These are phyloP conservation scores for Channallabes apus DNA, from an alignment of 2,797 vertebrate genomes.

Conservation along the genomic window DNA sequence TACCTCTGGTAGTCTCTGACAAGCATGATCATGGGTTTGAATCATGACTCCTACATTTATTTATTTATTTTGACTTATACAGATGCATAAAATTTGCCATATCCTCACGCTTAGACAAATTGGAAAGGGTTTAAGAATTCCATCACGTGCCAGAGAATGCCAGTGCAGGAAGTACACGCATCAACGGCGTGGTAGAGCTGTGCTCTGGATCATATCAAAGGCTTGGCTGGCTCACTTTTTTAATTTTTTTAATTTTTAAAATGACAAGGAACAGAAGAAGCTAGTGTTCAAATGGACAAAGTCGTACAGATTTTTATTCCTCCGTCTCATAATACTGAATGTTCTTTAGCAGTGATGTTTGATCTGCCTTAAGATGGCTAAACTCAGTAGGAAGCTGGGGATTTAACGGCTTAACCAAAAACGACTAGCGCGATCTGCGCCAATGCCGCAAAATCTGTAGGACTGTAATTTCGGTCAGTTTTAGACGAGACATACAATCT, in stretches of 20 bases:
- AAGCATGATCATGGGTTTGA: background rate
- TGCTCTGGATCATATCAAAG: background rate
- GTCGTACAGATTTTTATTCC: background rate
- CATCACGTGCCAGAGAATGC: background rate
- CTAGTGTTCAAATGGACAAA: background rate
- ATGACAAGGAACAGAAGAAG: background rate
- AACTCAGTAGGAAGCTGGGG: background rate
- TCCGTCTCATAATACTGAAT: background rate
- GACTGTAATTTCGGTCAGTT: too few species aligned
- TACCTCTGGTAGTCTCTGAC: too few species aligned
- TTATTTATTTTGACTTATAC: background rate
- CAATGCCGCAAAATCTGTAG: background rate
- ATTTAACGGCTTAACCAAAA: background rate
- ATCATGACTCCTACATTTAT: background rate
- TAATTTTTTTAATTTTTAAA: background rate
- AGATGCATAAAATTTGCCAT: background rate
- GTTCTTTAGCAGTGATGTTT: background rate
- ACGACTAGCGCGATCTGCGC: background rate
- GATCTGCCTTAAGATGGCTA: background rate
- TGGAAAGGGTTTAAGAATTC: background rate
- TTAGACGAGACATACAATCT: background rate
- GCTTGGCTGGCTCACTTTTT: background rate
- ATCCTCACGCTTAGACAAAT: background rate
- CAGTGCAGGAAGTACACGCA: background rate
- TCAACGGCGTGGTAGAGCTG: background rate